These are phyloP conservation scores for Rhynchopsitta pachyrhyncha DNA, from an alignment of 2,113 vertebrate genomes.

Conservation along the genomic window DNA sequence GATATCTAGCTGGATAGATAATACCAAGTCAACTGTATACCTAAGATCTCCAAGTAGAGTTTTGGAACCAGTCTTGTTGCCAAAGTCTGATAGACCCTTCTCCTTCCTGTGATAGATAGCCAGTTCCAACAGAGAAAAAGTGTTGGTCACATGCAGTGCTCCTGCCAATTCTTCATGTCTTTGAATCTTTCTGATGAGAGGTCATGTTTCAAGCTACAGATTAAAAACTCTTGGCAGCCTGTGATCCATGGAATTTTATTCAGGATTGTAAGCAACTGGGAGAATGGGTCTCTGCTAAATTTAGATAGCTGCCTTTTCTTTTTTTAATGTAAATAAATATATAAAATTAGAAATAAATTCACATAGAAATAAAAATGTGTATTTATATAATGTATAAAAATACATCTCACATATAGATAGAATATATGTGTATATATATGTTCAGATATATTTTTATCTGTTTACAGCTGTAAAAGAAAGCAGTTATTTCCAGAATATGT, in stretches of 20 bases:
- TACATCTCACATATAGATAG: background rate
- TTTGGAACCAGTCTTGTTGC: background rate
- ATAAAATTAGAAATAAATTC: background rate
- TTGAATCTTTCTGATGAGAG: background rate
- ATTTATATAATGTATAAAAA: background rate
- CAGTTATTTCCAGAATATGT: background rate
- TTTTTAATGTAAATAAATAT: background rate
- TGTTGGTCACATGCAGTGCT: background rate
- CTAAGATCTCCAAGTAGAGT: background rate
- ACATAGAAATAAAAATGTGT: background rate
- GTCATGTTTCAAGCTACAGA: background rate
- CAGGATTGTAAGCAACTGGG: background rate
- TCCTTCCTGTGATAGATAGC: background rate
- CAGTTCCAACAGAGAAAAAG: background rate
- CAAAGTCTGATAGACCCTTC: background rate
- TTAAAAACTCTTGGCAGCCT: background rate
- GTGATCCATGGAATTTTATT: background rate
- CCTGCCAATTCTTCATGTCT: background rate
- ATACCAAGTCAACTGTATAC: background rate
- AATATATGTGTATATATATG: background rate
- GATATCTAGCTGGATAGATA: background rate
- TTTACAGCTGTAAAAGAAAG: background rate
- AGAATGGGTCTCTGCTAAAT: background rate
- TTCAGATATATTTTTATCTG: background rate
- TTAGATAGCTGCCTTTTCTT: background rate